phyloP scores from a whole-genome alignment of 1,140 invertebrate species.

The Danaus melanippus region DNA sequence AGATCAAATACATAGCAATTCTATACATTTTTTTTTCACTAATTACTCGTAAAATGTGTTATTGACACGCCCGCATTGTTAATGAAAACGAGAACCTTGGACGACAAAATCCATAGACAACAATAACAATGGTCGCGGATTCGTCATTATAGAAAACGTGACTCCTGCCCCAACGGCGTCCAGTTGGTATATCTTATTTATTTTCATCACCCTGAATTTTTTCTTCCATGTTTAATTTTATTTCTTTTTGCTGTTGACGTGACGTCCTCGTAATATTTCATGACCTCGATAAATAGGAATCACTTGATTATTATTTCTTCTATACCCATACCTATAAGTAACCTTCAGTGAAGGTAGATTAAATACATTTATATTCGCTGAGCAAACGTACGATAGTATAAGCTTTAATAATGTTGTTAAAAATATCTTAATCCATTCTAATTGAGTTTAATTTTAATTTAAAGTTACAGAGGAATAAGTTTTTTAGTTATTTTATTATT shows the following conservation, averaged over 20 bases:
- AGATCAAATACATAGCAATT: no score
- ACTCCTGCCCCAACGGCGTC: conserved; percentile 47
- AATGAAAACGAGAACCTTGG: conserved; percentile 55
- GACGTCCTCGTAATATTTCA: conserved; percentile 39
- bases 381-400: no score
- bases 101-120: conserved; percentile 46
- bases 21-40: conserved; percentile 47
- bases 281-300: conserved; percentile 38
- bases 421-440: no score
- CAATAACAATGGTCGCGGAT: conserved; percentile 56
- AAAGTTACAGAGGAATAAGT: no score
- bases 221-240: conserved; percentile 36
- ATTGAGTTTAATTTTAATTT: no score
- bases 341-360: conserved; percentile 36
- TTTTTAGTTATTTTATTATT: no score
- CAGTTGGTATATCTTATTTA: conserved; percentile 44
- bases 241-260: conserved; percentile 43
- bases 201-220: conserved; percentile 58
- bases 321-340: conserved; percentile 16
- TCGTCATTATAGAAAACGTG: conserved; percentile 61
- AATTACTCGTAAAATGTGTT: conserved; percentile 46
- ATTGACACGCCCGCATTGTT: conserved; percentile 58
- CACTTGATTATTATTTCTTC: conserved; percentile 5
- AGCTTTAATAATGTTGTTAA: no score
- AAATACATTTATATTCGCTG: not conserved